These are phyloP conservation scores for Pseudorhiza aurosa DNA, from an alignment of 30 jellyfish, hydroid and myxozoan species.

Conservation along the genomic window DNA sequence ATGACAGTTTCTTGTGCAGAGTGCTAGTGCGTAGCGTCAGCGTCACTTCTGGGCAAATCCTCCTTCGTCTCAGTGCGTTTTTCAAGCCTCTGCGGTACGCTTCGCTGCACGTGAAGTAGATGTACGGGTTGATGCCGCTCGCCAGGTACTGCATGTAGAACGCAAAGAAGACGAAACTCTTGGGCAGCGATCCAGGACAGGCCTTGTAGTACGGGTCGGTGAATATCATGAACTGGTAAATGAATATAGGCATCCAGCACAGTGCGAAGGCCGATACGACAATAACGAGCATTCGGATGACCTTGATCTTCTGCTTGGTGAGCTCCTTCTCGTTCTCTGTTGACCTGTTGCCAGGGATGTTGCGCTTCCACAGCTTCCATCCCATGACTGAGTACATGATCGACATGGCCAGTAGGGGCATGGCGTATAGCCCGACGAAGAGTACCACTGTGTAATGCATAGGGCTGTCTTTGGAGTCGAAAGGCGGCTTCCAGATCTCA, in stretches of 20 bases:
- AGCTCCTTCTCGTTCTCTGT: slow-evolving; percentile 25
- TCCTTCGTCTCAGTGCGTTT: slow-evolving; percentile 5
- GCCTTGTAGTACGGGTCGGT: slow-evolving; percentile 45
- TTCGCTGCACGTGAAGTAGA: slow-evolving; percentile 74
- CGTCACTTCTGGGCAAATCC: slow-evolving; percentile 5
- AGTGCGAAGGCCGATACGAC: slow-evolving; percentile 60
- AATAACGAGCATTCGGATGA: slow-evolving; percentile 75
- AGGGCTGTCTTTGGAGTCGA: slow-evolving; percentile 64
- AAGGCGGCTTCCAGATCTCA: slow-evolving; percentile 81
- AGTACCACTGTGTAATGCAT: slow-evolving; percentile 78
- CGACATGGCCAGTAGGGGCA: slow-evolving; percentile 68
- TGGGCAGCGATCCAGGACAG: slow-evolving; percentile 59
- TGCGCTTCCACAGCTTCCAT: slow-evolving; percentile 65
- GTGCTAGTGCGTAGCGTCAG: neutral
- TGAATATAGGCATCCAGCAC: slow-evolving; percentile 85
- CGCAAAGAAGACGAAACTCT: slow-evolving; percentile 50
- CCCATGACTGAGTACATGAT: slow-evolving; percentile 72
- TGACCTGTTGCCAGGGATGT: slow-evolving; percentile 52
- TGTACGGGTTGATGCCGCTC: slow-evolving; percentile 79
- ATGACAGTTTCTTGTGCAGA: neutral
- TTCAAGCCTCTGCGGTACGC: slow-evolving; percentile 69
- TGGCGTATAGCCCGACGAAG: slow-evolving; percentile 68
- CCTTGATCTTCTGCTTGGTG: slow-evolving; percentile 39
- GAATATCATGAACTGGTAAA: slow-evolving; percentile 56
- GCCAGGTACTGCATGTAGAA: slow-evolving; percentile 73